phyloP scores from a whole-genome alignment of 2,113 vertebrate species.

The Callorhinus ursinus region DNA sequence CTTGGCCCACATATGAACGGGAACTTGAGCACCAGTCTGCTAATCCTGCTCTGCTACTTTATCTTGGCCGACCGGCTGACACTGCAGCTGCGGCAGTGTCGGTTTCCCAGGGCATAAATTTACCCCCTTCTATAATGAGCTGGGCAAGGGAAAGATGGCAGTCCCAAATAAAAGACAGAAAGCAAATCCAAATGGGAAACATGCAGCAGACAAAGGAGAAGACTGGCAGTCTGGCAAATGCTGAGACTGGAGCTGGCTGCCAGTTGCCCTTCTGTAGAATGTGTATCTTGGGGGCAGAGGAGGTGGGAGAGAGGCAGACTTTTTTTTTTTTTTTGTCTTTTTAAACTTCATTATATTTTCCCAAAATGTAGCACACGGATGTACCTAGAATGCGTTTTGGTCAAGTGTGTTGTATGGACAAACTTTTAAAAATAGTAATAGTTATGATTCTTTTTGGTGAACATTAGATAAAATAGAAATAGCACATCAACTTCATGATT shows the following conservation, averaged over 20 bases:
- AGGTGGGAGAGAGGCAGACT: neutral
- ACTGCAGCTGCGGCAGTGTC: slow-evolving; percentile 30
- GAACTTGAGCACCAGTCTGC: neutral
- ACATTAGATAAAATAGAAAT: neutral
- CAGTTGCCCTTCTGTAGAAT: neutral
- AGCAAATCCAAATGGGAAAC: slow-evolving; percentile 41
- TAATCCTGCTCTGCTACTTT: slow-evolving; percentile 11
- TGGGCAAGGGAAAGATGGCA: slow-evolving; percentile 44
- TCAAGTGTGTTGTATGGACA: neutral
- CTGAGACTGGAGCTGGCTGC: neutral
- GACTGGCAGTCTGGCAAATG: neutral
- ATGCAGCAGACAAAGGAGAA: slow-evolving; percentile 30
- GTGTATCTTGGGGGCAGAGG: neutral
- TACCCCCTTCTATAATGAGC: neutral
- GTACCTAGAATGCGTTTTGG: neutral
- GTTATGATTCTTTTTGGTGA: neutral
- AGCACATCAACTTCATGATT: neutral
- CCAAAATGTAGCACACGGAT: neutral
- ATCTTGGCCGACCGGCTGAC: slow-evolving; percentile 17
- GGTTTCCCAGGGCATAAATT: slow-evolving; percentile 69
- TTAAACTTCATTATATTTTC: neutral
- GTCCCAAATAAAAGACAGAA: neutral
- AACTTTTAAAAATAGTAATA: neutral
- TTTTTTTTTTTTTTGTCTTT: neutral
- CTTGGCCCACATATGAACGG: neutral